phyloP scores from a whole-genome alignment of 2,888 invertebrate species.

The Philaethria dido region DNA sequence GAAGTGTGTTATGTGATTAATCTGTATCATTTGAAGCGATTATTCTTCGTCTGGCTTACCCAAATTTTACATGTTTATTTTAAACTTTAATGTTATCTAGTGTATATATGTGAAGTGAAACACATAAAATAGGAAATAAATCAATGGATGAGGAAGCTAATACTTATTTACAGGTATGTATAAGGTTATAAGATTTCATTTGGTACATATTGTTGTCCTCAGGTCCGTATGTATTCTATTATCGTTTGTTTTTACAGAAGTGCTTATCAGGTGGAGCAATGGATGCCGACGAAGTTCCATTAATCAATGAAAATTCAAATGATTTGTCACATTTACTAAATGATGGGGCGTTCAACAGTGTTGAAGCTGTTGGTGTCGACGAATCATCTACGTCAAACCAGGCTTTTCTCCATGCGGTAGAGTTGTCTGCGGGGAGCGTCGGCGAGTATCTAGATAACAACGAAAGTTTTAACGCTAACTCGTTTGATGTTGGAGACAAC shows the following conservation, averaged over 20 bases:
- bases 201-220: slow-evolving; percentile 45
- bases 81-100: slow-evolving; percentile 1
- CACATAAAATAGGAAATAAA: neutral
- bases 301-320: slow-evolving; percentile 78
- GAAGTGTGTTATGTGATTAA: slow-evolving; percentile 19
- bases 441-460: slow-evolving; percentile 77
- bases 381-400: slow-evolving; percentile 78
- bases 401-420: slow-evolving; percentile 76
- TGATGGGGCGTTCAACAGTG: slow-evolving; percentile 76
- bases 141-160: slow-evolving; percentile 70
- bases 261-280: slow-evolving; percentile 69
- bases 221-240: neutral
- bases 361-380: slow-evolving; percentile 71
- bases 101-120: slow-evolving; percentile 8
- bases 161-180: slow-evolving; percentile 71
- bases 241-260: slow-evolving; percentile 56
- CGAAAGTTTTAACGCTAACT: slow-evolving; percentile 65
- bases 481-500: slow-evolving; percentile 77
- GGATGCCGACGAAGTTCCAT: slow-evolving; percentile 76
- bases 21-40: too few species aligned
- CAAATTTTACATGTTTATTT: slow-evolving; percentile 5
- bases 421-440: slow-evolving; percentile 76
- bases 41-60: neutral
- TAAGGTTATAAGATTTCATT: slow-evolving; percentile 46
- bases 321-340: slow-evolving; percentile 75